Conservation (phyloP, 2,113 vertebrate genomes). For the Numida meleagris region DNA sequence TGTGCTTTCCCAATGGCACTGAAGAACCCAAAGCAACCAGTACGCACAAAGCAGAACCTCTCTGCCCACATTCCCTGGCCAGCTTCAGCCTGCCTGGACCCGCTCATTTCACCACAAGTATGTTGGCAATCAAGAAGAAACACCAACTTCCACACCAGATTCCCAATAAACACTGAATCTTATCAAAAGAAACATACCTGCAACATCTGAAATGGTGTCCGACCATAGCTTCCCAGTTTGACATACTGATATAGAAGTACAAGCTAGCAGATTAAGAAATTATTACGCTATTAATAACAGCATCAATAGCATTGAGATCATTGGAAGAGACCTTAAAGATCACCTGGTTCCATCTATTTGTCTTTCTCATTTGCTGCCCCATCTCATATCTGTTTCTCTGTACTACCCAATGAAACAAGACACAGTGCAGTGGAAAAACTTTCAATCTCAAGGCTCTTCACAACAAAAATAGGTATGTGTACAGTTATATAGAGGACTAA, state of each 20-base stretch:
- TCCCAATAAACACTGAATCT: not conserved
- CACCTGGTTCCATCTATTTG: not conserved
- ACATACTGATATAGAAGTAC: not conserved
- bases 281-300: not conserved
- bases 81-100: not conserved
- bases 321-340: not conserved
- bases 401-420: not conserved
- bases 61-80: not conserved
- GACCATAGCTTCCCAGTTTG: not conserved
- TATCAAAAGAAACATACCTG: not conserved
- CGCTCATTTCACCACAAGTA: not conserved
- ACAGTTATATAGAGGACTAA: not conserved
- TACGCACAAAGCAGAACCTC: not conserved
- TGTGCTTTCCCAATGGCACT: not conserved
- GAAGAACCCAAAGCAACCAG: not conserved
- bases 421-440: not conserved
- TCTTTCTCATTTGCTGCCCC: not conserved
- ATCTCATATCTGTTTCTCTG: not conserved
- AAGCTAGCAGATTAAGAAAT: not conserved
- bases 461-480: not conserved
- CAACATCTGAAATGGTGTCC: not conserved
- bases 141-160: not conserved
- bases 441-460: not conserved
- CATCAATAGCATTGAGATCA: not conserved
- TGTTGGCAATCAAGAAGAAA: not conserved